Percentiles rank a stretch among this genome's conserved stretches.
Conservation (phyloP, 2,797 vertebrate species). For the Phrynocephalus vlangalii region DNA sequence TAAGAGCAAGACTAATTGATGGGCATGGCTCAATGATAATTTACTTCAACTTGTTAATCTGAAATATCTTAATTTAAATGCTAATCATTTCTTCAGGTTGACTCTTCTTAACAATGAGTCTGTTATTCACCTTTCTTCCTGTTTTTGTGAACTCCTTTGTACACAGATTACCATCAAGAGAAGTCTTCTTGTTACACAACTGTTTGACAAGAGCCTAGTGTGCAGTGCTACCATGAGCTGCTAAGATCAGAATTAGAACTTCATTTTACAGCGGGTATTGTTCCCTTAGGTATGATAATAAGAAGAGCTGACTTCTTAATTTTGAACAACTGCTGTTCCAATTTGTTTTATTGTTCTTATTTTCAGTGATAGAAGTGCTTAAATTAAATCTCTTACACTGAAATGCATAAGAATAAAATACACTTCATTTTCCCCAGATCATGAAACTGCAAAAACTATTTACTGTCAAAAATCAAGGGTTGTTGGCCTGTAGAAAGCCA, state of each 20-base stretch:
- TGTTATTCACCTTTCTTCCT: slow-evolving; percentile 30
- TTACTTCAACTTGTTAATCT: neutral
- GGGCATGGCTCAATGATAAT: neutral
- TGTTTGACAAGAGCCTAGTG: neutral
- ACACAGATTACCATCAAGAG: neutral
- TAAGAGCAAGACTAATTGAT: neutral
- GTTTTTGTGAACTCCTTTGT: slow-evolving; percentile 32
- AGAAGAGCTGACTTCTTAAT: neutral
- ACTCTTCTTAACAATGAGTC: slow-evolving; percentile 47
- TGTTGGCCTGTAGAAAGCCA: neutral
- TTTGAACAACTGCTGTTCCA: neutral
- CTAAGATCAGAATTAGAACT: slow-evolving; percentile 33
- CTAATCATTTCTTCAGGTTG: slow-evolving; percentile 50
- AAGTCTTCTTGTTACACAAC: slow-evolving; percentile 2
- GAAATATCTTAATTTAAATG: slow-evolving; percentile 43
- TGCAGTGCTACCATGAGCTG: neutral
- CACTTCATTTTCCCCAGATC: neutral
- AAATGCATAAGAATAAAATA: neutral
- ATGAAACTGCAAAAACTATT: neutral
- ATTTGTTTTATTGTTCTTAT: neutral
- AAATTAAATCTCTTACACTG: neutral
- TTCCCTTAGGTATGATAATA: neutral
- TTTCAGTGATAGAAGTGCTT: neutral
- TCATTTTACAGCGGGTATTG: neutral
- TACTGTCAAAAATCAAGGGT: neutral